Evolutionary conservation across 2,888 invertebrate species (phyloP).

Genomic region (Eupithecia pulchellata): DNA sequence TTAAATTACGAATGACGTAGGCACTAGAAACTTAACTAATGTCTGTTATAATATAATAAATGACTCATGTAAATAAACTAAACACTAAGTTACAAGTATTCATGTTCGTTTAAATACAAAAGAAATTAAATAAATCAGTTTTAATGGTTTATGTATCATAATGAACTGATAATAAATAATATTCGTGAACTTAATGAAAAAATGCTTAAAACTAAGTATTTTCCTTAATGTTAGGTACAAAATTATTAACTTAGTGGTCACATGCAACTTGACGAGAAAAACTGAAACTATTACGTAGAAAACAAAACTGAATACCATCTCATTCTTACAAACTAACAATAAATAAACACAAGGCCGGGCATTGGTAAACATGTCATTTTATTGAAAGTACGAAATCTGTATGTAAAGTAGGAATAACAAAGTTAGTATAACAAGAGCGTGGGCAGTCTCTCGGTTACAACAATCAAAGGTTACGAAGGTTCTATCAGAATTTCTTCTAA

Average conservation of each 20-base stretch:
- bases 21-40: conserved; percentile 80
- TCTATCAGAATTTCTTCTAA: conserved; percentile 83
- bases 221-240: conserved; percentile 82
- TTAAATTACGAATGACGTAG: conserved; percentile 82
- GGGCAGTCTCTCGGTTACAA: conserved; percentile 72
- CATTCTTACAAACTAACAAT: conserved; percentile 56
- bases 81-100: conserved; percentile 75
- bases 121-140: conserved; percentile 84
- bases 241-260: conserved; percentile 81
- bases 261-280: conserved; percentile 79
- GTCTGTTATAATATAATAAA: conserved; percentile 83
- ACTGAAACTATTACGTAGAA: conserved; percentile 67
- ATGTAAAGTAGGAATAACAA: conserved; percentile 62
- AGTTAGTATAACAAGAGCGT: conserved; percentile 65
- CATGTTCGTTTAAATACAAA: conserved; percentile 82
- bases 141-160: conserved; percentile 81
- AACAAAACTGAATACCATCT: conserved; percentile 73
- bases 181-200: conserved; percentile 81
- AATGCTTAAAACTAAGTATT: conserved; percentile 76
- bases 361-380: conserved; percentile 71
- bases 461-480: conserved; percentile 69
- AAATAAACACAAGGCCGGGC: conserved; percentile 75
- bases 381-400: conserved; percentile 73
- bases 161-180: conserved; percentile 86
- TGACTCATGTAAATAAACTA: conserved; percentile 72